Conservation (phyloP, 2,113 vertebrate species). For the Hemiprocne comata region DNA sequence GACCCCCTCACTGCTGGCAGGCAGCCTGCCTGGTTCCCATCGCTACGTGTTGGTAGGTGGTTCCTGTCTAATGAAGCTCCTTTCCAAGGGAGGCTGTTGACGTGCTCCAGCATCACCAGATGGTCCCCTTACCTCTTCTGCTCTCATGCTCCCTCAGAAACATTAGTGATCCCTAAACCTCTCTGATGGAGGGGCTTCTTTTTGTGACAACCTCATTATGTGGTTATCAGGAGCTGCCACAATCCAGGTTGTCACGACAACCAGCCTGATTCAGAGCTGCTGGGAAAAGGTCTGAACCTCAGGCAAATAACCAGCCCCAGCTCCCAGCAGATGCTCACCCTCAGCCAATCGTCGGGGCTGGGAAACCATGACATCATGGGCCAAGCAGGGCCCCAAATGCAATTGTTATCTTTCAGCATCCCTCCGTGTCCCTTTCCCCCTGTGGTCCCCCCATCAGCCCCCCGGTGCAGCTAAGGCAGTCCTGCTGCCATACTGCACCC, state of each 20-base stretch:
- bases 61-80: constrained; percentile 31
- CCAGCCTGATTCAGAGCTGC: constrained; percentile 85
- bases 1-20: not conserved
- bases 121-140: constrained; percentile 34
- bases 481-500: not conserved
- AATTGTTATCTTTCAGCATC: constrained; percentile 71
- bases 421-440: constrained; percentile 44
- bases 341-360: constrained; percentile 81
- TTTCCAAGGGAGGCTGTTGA: constrained; percentile 20
- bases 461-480: not conserved
- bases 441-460: not conserved
- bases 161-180: constrained; percentile 48
- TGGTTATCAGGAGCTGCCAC: constrained; percentile 80
- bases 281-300: constrained; percentile 88
- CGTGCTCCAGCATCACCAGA: not conserved
- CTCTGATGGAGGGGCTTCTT: constrained; percentile 58
- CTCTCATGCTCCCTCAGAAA: constrained; percentile 11
- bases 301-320: constrained; percentile 84
- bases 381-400: constrained; percentile 79
- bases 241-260: constrained; percentile 91
- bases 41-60: not conserved
- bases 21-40: constrained; percentile 41
- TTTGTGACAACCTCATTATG: constrained; percentile 81
- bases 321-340: constrained; percentile 88
- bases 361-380: constrained; percentile 93